Conservation (phyloP, 2,888 invertebrate species). For the Lamproptera curius region DNA sequence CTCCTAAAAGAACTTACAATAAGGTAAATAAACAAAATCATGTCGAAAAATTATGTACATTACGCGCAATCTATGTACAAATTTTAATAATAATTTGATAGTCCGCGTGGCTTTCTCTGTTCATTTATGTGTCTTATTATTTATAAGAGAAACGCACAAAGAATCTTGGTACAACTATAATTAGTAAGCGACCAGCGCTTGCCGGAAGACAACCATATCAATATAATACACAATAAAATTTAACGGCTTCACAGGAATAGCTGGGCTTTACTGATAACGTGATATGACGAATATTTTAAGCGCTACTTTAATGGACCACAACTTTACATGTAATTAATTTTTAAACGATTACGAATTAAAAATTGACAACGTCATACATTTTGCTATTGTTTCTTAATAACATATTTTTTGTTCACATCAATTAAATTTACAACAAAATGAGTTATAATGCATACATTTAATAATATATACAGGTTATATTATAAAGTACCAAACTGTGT, state of each 20-base stretch:
- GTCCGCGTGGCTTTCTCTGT: slow-evolving; percentile 2
- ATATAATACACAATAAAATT: slow-evolving; percentile 4
- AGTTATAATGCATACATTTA: no score
- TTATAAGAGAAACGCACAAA: slow-evolving; percentile 8
- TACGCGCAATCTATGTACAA: slow-evolving; percentile 43
- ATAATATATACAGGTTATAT: no score
- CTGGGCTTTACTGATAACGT: neutral
- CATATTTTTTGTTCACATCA: no score
- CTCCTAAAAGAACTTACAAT: slow-evolving; percentile 50
- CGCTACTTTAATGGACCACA: no score
- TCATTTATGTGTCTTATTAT: no score
- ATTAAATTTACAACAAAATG: no score
- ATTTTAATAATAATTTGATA: slow-evolving; percentile 24
- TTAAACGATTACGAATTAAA: no score
- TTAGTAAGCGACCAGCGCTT: slow-evolving; percentile 20
- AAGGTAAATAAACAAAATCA: slow-evolving; percentile 47
- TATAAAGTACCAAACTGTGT: no score
- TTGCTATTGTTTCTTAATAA: no score
- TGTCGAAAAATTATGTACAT: slow-evolving; percentile 50
- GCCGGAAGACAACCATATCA: slow-evolving; percentile 20
- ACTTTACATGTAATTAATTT: no score
- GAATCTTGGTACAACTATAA: slow-evolving; percentile 10
- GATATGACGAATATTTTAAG: no score
- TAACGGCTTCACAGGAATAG: slow-evolving; percentile 3
- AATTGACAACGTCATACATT: no score